Evolutionary conservation across 2,888 invertebrate species (phyloP).

Genomic region (Agrochola lychnidis): DNA sequence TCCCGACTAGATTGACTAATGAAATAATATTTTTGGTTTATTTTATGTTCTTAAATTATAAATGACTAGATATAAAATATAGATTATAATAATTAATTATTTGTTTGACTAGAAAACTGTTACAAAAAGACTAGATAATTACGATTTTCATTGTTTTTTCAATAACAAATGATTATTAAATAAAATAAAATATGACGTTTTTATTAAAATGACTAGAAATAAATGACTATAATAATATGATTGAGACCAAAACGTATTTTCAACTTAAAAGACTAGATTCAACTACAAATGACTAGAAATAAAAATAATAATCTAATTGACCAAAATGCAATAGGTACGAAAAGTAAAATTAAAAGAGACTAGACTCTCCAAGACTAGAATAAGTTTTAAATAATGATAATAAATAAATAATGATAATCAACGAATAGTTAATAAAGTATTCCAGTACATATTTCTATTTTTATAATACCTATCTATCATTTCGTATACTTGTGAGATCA

Average conservation of each 20-base stretch:
- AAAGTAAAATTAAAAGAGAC: neutral
- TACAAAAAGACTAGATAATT: constrained; percentile 22
- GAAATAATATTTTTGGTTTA: constrained; percentile 5
- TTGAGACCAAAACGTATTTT: constrained; percentile 5
- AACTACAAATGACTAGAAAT: constrained; percentile 13
- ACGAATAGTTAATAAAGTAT: neutral
- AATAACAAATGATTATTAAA: neutral
- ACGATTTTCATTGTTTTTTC: neutral
- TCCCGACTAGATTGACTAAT: constrained; percentile 9
- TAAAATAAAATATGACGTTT: neutral
- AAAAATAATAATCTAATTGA: neutral
- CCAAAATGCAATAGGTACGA: neutral
- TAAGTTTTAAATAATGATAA: neutral
- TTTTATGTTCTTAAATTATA: neutral
- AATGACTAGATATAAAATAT: constrained; percentile 17
- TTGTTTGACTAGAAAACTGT: constrained; percentile 23
- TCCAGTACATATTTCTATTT: neutral
- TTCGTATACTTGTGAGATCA: constrained; percentile 31
- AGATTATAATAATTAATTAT: neutral
- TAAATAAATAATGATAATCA: neutral
- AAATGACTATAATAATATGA: constrained; percentile 8
- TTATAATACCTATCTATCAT: neutral
- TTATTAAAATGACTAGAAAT: no score
- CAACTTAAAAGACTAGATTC: constrained; percentile 3
- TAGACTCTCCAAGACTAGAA: constrained; percentile 20